Conservation (phyloP, 1,140 invertebrate species). For the Brachionus paranguensis region DNA sequence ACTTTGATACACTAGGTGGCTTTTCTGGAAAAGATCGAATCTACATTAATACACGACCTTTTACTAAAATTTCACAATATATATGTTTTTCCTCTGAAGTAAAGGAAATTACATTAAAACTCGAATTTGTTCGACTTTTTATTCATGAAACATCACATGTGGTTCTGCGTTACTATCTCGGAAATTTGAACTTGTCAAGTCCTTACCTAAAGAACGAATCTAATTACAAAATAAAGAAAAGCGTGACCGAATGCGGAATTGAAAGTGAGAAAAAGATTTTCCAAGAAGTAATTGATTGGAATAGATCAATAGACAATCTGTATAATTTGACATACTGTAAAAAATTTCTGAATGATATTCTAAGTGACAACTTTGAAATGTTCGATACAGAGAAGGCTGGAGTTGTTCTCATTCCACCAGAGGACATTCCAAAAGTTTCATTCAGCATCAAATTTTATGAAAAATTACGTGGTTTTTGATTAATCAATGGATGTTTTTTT, state of each 20-base stretch:
- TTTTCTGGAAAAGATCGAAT: conserved; percentile 12
- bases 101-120: neutral
- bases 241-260: neutral
- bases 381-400: neutral
- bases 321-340: neutral
- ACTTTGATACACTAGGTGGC: neutral
- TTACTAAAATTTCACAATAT: neutral
- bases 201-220: neutral
- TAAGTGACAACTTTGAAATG: neutral
- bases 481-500: neutral
- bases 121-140: neutral
- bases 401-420: neutral
- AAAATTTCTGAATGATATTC: conserved; percentile 6
- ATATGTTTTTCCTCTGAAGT: neutral
- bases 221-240: neutral
- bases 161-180: neutral
- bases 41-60: neutral
- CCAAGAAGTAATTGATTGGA: neutral
- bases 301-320: neutral
- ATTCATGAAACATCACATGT: neutral
- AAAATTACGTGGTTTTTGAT: neutral
- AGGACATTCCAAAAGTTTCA: neutral
- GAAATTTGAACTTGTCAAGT: neutral
- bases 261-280: conserved; percentile 4
- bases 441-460: neutral